Evolutionary conservation across 2,113 vertebrate species (phyloP).

Genomic region (Lota lota): DNA sequence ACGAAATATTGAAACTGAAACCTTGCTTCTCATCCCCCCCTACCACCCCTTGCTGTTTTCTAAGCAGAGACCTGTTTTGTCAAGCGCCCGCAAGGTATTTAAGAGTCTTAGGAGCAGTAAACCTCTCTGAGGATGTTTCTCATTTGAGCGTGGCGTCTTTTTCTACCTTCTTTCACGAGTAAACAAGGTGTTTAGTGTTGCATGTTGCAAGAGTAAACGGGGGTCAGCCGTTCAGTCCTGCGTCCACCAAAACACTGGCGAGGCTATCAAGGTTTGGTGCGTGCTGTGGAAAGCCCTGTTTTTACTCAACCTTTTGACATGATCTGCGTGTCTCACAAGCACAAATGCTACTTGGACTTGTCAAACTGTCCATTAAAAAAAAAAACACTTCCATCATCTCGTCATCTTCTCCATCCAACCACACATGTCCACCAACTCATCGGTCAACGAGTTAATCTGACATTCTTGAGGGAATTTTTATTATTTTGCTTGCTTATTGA

Average conservation of each 20-base stretch:
- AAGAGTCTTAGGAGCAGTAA: background rate
- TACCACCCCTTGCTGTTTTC: conserved; percentile 32
- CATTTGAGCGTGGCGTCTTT: background rate
- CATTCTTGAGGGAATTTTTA: background rate
- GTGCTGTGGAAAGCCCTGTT: conserved; percentile 14
- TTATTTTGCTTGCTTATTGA: conserved; percentile 2
- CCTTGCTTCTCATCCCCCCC: background rate
- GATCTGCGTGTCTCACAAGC: conserved; percentile 36
- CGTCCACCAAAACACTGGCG: background rate
- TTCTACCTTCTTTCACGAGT: background rate
- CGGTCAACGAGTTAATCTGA: conserved; percentile 10
- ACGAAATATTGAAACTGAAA: background rate
- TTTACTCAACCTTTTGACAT: conserved; percentile 23
- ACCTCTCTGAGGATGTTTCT: background rate
- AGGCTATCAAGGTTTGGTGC: conserved; percentile 17
- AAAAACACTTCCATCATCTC: conserved; percentile 44
- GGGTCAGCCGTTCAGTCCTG: too few relatives aligned
- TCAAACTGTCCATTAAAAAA: conserved; percentile 44
- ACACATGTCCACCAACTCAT: conserved; percentile 29
- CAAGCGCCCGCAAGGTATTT: conserved; percentile 3
- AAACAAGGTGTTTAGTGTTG: background rate
- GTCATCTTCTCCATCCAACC: conserved; percentile 16
- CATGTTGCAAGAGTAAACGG: background rate
- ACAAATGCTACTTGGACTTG: conserved; percentile 41
- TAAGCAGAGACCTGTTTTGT: conserved; percentile 29